Evolutionary conservation across 1,140 invertebrate genomes (phyloP).

Genomic region (Aphelenchoides fujianensis): DNA sequence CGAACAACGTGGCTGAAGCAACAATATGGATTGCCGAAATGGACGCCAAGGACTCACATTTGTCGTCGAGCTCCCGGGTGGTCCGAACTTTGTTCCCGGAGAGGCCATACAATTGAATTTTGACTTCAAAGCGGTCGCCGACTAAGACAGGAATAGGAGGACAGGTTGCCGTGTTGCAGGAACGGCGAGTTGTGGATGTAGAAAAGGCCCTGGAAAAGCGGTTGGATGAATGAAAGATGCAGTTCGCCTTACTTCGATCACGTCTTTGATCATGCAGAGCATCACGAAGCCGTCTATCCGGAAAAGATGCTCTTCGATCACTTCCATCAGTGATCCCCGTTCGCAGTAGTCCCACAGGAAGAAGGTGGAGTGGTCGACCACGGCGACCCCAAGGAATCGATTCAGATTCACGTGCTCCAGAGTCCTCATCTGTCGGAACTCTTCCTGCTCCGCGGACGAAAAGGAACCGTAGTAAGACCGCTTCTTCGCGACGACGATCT

Average conservation of each 20-base stretch:
- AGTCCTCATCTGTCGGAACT: slow-evolving; percentile 8
- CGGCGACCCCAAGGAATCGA: slow-evolving; percentile 24
- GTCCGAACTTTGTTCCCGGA: neutral
- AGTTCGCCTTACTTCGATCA: slow-evolving; percentile 7
- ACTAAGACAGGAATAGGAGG: slow-evolving; percentile 24
- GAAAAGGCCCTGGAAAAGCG: too few species aligned
- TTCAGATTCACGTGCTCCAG: slow-evolving; percentile 23
- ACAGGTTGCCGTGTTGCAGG: slow-evolving; percentile 11
- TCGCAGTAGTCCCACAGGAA: slow-evolving; percentile 24
- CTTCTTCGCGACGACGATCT: neutral
- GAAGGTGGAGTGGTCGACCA: neutral
- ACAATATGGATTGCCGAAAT: neutral
- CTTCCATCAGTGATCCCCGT: neutral
- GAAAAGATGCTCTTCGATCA: slow-evolving; percentile 1
- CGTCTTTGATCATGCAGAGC: slow-evolving; percentile 12
- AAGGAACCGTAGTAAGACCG: neutral
- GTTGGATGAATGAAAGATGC: too few species aligned
- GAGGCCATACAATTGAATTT: neutral
- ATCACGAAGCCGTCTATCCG: slow-evolving; percentile 12
- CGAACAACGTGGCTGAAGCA: neutral
- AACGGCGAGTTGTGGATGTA: slow-evolving; percentile 33
- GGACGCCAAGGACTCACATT: neutral
- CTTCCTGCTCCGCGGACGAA: neutral
- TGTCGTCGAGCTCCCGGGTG: neutral
- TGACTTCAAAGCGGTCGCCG: slow-evolving; percentile 24